Conservation (phyloP, 2,888 invertebrate species). For the Cybosia mesomella region DNA sequence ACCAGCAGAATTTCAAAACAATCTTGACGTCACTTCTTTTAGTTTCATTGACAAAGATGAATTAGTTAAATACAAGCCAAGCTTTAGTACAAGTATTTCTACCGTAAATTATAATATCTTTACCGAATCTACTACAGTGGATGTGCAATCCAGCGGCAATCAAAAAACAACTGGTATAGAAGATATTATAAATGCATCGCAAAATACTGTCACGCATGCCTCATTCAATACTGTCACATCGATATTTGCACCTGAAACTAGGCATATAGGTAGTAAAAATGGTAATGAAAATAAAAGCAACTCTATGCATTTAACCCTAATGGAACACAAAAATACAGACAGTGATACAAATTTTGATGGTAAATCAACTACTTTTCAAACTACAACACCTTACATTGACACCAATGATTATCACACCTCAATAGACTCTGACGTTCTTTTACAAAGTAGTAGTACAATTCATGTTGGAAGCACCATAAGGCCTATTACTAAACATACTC, state of each 20-base stretch:
- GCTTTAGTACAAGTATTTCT: background rate
- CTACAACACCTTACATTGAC: slow-evolving; percentile 43
- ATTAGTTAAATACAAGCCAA: background rate
- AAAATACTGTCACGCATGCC: slow-evolving; percentile 8
- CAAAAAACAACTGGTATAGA: background rate
- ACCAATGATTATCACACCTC: slow-evolving; percentile 52
- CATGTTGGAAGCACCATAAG: slow-evolving; percentile 74
- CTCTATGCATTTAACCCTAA: slow-evolving; percentile 27
- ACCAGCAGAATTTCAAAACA: slow-evolving; percentile 12
- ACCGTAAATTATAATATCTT: background rate
- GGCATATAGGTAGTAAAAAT: slow-evolving; percentile 6
- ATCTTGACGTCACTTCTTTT: slow-evolving; percentile 20
- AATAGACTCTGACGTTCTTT: slow-evolving; percentile 64
- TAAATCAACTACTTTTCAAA: slow-evolving; percentile 42
- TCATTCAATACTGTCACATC: slow-evolving; percentile 14
- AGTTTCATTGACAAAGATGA: background rate
- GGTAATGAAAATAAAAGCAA: slow-evolving; percentile 15
- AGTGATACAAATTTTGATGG: slow-evolving; percentile 19
- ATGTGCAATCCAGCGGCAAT: background rate
- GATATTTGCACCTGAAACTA: slow-evolving; percentile 10
- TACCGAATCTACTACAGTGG: slow-evolving; percentile 5
- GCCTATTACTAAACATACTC: slow-evolving; percentile 58
- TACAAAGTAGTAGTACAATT: slow-evolving; percentile 75
- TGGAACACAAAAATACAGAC: slow-evolving; percentile 26
- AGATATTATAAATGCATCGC: slow-evolving; percentile 12